Evolutionary conservation across 2,113 vertebrate genomes (phyloP), one percentile per base, ranked within the genome.

Genomic region (Misgurnus mizolepis): DNA sequence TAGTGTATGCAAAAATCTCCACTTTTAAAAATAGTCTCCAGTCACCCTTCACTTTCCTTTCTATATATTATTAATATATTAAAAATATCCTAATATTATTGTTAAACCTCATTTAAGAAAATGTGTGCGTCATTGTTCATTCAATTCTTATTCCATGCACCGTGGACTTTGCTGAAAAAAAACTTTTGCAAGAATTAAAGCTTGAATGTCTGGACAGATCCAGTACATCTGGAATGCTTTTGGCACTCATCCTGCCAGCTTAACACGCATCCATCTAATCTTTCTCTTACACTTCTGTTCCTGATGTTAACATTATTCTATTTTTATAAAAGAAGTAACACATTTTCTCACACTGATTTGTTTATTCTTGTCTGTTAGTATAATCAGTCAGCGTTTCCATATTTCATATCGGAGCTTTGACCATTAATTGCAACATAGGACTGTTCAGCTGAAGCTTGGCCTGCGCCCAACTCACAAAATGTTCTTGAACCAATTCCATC

Each of bases 401-500:
- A 75, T 86, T 81, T 50, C 41, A 47, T 70, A 56, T 83, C 82
- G 55, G 76, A 87, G 85, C 81, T 70, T 84, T 17, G 83, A 88
- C 88, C 88, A 87, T 86, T 84, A 76, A 86, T 91, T 91, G 90
- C 88, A 90, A 90, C 90, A 91, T 89, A 83, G 90, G 88, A 87
- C 87, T 85, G 86, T 87, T 82, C 86, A 83, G 82, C 86, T 83
- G 86, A 85, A 87, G 88, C 77, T 86, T 92, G 92, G 91, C 90
- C 67, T 79, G 27, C 10, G 77, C 86, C 89, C 89, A 93, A 91
- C 90, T 92, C 88, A 93, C 92, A 92, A 90, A 93, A 90, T 93
- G 91, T 93, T 88, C 92, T 92, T 87, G 88, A 91, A 91, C 85
- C 73, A 80, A 84, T 88, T 92, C 90, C 90, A 93, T 86, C 85